These are phyloP conservation scores for Falco concolor DNA, from an alignment of 2,797 vertebrate species.

Conservation along the genomic window DNA sequence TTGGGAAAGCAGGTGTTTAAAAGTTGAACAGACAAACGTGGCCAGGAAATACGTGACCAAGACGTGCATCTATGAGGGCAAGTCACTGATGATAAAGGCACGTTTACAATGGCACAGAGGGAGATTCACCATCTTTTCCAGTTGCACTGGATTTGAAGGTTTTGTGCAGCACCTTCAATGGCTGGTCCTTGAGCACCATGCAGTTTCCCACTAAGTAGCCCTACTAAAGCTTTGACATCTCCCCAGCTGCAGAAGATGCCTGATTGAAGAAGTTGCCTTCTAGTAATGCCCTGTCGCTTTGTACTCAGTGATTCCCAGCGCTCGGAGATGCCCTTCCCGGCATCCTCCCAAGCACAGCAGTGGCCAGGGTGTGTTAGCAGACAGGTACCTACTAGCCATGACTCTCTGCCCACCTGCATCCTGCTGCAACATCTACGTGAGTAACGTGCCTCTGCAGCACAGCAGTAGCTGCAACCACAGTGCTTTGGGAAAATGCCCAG, in stretches of 20 bases:
- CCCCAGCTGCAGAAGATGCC: neutral
- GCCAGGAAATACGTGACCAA: neutral
- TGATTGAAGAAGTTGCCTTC: neutral
- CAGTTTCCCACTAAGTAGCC: neutral
- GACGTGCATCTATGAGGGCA: rapidly evolving
- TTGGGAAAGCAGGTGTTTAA: neutral
- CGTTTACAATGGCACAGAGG: neutral
- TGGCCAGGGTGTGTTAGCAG: neutral
- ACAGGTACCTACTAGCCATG: neutral
- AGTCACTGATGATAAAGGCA: neutral
- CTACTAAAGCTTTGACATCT: neutral
- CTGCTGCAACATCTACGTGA: neutral
- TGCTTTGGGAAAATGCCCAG: neutral
- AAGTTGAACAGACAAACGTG: neutral
- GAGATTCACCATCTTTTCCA: neutral
- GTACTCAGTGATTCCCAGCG: neutral
- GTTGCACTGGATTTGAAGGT: neutral
- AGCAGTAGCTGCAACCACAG: neutral
- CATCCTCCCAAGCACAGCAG: neutral
- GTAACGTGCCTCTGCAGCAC: rapidly evolving
- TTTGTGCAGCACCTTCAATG: neutral
- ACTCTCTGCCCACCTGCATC: neutral
- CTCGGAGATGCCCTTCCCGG: neutral
- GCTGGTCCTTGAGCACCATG: neutral
- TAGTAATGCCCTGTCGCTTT: neutral